These are phyloP conservation scores for Apteryx mantelli DNA, from an alignment of 2,113 vertebrate genomes.

Conservation along the genomic window DNA sequence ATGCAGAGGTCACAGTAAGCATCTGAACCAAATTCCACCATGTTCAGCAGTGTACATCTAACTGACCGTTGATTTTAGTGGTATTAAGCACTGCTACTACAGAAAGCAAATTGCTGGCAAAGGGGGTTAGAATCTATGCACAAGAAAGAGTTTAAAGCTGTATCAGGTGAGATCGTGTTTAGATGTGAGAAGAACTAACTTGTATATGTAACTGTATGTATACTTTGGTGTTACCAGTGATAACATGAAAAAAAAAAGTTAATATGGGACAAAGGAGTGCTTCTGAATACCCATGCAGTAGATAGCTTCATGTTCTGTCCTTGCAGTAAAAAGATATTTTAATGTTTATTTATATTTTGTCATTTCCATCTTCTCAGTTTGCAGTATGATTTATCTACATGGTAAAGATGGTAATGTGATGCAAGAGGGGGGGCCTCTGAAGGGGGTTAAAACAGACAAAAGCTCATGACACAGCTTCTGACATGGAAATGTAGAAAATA, in stretches of 20 bases:
- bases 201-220: not conserved
- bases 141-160: not conserved
- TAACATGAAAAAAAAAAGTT: not conserved
- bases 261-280: not conserved
- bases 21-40: not conserved
- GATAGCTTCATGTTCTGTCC: not conserved
- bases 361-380: too few relatives aligned
- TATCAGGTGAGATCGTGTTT: not conserved
- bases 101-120: not conserved
- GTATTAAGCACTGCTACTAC: not conserved
- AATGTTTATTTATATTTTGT: not conserved
- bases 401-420: not conserved
- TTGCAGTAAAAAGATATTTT: not conserved
- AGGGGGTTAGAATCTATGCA: not conserved
- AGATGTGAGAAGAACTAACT: not conserved
- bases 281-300: not conserved
- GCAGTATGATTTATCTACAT: too few relatives aligned
- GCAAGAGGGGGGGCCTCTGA: too few relatives aligned
- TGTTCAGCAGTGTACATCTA: not conserved
- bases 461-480: not conserved
- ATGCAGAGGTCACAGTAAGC: not conserved
- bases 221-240: not conserved
- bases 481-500: not conserved
- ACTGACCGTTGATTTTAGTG: not conserved
- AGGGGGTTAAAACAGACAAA: too few relatives aligned